Base-by-base conservation (phyloP, 2,113 vertebrate genomes). In the Halichoerus grypus region DNA sequence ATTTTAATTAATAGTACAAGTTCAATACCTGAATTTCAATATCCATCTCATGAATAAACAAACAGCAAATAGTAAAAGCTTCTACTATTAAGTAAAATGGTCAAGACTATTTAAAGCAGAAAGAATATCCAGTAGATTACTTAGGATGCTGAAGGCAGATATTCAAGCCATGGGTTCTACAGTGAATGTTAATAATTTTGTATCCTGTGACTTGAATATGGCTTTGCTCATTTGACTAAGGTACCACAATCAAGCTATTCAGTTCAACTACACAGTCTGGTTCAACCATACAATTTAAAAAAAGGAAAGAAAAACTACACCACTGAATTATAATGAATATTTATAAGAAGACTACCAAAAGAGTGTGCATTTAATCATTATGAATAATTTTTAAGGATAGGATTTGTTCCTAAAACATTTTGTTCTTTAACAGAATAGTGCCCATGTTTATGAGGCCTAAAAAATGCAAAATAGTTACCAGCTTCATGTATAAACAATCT, bases 181-280 rank as follows among this genome's bases (percentile, higher is more conserved):
- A 92, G 61, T 82, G 89, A 97, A 95, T 93, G 72, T 93, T 96
- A 97, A 96, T 67, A 94, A 95, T 79, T 96, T 67, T 91, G 61
- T 24, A 95, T 63, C 80, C 90, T 94, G 69, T 96, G 92, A 95
- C 91, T 81, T 95, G 96, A 97, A 97, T 97, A 89, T 90, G 33
- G 87, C 67, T 96, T 96, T 95, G 63, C 82, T 97, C 85, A 94
- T 96, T 97, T 97, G 77, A 95, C 77, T 93, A 95, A 89, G 72
- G 88, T 92, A 83, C 12, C 63, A 97, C 88, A 97, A 97, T 95
- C 74, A 97, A 93, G 61, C 92, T 95, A 96, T 97, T 95, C 95
- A 97, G 84, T 94, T 94, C 80, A 95, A 84, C 74, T 79, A 80
- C 72, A 92, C n/a, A 93, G 81, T 90, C 21, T 94, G 63, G 81